Conservation (phyloP, 2,888 invertebrate genomes). For the Zygaena filipendulae region DNA sequence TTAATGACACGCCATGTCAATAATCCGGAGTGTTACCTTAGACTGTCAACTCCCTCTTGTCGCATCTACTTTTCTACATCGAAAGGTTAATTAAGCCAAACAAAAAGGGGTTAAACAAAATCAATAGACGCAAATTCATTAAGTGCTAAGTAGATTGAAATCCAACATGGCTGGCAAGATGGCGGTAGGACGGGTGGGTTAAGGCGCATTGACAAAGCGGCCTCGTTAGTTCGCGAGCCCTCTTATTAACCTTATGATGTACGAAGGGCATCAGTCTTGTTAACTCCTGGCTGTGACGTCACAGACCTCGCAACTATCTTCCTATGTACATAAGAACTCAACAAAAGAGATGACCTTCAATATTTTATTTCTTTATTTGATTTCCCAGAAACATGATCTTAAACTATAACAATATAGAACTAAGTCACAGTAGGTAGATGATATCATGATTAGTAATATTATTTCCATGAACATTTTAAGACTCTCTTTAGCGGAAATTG, state of each 20-base stretch:
- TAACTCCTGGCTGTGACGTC: constrained; percentile 24
- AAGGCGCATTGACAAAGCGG: constrained; percentile 67
- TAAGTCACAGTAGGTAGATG: no score
- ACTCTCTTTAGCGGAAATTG: no score
- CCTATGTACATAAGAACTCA: not conserved
- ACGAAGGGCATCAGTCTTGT: constrained; percentile 53
- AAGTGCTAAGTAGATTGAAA: constrained; percentile 67
- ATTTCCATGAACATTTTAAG: no score
- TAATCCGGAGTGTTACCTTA: no score
- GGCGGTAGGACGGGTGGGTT: constrained; percentile 46
- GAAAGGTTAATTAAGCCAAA: constrained; percentile 68
- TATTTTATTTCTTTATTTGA: constrained; percentile 2
- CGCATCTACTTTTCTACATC: constrained; percentile 43
- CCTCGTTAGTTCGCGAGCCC: constrained; percentile 66
- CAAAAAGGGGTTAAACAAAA: constrained; percentile 69
- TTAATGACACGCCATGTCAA: no score
- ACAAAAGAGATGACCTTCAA: not conserved
- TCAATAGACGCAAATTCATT: constrained; percentile 69
- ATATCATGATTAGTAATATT: no score
- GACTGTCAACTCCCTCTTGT: constrained; percentile 31
- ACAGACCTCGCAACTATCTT: constrained; percentile 22
- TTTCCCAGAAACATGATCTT: no score
- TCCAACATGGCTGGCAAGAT: constrained; percentile 62
- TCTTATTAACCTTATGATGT: constrained; percentile 71
- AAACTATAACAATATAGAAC: no score